phyloP scores from a whole-genome alignment of 2,797 vertebrate species.

The Chaunax sp. region DNA sequence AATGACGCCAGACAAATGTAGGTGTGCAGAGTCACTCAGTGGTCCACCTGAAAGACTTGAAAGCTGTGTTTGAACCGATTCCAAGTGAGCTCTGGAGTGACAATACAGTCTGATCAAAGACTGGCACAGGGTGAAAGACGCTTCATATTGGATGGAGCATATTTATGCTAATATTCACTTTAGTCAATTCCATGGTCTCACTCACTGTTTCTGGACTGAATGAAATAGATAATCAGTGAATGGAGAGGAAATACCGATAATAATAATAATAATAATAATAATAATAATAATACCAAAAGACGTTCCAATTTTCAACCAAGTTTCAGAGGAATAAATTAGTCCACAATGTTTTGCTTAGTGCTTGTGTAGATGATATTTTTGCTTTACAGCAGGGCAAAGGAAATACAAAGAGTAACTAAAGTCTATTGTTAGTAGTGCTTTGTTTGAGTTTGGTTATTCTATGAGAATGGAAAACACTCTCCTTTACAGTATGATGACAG shows the following conservation, averaged over 20 bases:
- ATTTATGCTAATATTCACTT: slow-evolving; percentile 6
- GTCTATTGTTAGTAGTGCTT: accelerated
- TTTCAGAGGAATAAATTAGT: background rate
- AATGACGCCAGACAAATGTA: too few species aligned
- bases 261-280: background rate
- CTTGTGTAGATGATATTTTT: background rate
- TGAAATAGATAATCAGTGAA: slow-evolving; percentile 2
- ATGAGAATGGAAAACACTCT: background rate
- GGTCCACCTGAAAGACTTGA: slow-evolving; percentile 18
- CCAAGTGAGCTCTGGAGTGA: slow-evolving; percentile 12
- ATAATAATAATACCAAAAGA: background rate
- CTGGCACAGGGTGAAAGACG: slow-evolving; percentile 10
- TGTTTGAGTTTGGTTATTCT: background rate
- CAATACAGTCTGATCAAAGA: slow-evolving; percentile 33
- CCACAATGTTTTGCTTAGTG: background rate
- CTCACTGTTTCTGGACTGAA: slow-evolving; percentile 7
- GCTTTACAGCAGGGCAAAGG: background rate
- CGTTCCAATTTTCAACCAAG: background rate
- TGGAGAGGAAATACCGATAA: too few species aligned
- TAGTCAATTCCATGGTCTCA: background rate
- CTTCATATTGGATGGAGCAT: background rate
- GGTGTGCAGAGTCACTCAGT: too few species aligned
- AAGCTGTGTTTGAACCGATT: slow-evolving; percentile 18
- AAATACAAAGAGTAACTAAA: background rate
- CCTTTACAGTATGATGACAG: background rate